Conservation (phyloP, 2,113 vertebrate species). For the Gymnocephalus cernua region DNA sequence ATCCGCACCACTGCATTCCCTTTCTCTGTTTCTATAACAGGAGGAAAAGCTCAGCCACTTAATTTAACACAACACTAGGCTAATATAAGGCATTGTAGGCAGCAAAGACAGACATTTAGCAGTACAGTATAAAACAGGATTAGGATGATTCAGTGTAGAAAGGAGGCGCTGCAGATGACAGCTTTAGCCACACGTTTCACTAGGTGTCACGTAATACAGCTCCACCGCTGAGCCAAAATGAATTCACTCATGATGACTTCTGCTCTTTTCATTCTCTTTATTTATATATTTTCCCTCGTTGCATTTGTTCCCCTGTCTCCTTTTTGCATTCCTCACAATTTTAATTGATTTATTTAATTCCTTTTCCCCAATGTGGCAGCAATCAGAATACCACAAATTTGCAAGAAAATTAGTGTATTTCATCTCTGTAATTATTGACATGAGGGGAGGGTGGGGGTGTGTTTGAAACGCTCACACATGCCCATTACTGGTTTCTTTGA, state of each 20-base stretch:
- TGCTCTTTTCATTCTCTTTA: conserved; percentile 55
- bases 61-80: conserved; percentile 64
- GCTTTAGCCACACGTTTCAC: conserved; percentile 71
- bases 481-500: conserved; percentile 63
- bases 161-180: conserved; percentile 64
- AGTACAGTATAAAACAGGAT: conserved; percentile 70
- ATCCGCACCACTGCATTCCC: conserved; percentile 27
- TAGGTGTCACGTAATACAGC: conserved; percentile 74
- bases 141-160: conserved; percentile 69
- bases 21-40: conserved; percentile 29
- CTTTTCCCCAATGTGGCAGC: conserved; percentile 41
- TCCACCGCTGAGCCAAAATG: conserved; percentile 59
- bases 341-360: conserved; percentile 69
- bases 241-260: conserved; percentile 61
- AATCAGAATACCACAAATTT: conserved; percentile 65
- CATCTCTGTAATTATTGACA: conserved; percentile 75
- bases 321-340: conserved; percentile 27
- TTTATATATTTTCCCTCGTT: conserved; percentile 57
- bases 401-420: conserved; percentile 69
- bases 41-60: conserved; percentile 41
- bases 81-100: conserved; percentile 50
- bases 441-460: conserved; percentile 43
- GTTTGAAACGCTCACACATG: conserved; percentile 56
- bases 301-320: conserved; percentile 19
- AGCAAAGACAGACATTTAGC: conserved; percentile 66